Conservation (phyloP, 2,797 vertebrate species). For the Lophius americanus region DNA sequence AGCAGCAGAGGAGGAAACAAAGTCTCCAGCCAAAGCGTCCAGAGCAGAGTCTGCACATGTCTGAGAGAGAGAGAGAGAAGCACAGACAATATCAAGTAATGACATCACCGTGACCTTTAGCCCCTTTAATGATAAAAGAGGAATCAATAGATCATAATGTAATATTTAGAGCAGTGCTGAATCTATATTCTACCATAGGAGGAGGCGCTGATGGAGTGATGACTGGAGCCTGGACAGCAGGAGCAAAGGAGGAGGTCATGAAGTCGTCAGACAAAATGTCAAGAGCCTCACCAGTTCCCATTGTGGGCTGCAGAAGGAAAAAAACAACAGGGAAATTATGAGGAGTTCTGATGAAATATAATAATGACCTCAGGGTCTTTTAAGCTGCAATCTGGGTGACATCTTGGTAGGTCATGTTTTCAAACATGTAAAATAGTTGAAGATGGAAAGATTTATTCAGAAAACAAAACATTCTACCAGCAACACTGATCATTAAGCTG, state of each 20-base stretch:
- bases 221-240: conserved; percentile 57
- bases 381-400: no score
- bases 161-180: not conserved
- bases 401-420: no score
- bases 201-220: conserved; percentile 46
- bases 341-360: conserved; percentile 1
- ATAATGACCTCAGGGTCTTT: not conserved
- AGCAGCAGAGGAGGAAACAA: conserved; percentile 63
- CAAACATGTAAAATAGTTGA: no score
- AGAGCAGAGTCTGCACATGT: conserved; percentile 58
- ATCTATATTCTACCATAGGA: conserved; percentile 37
- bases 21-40: conserved; percentile 68
- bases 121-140: not conserved
- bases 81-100: not conserved
- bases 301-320: conserved; percentile 57
- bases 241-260: conserved; percentile 34
- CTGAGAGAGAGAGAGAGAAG: conserved; percentile 40
- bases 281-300: conserved; percentile 65
- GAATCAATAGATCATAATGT: not conserved
- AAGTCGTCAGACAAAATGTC: conserved; percentile 75
- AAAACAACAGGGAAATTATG: conserved; percentile 5
- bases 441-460: no score
- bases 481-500: no score
- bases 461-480: no score
- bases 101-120: not conserved